Evolutionary conservation across 2,797 vertebrate species (phyloP).

Genomic region (Mallotus villosus): DNA sequence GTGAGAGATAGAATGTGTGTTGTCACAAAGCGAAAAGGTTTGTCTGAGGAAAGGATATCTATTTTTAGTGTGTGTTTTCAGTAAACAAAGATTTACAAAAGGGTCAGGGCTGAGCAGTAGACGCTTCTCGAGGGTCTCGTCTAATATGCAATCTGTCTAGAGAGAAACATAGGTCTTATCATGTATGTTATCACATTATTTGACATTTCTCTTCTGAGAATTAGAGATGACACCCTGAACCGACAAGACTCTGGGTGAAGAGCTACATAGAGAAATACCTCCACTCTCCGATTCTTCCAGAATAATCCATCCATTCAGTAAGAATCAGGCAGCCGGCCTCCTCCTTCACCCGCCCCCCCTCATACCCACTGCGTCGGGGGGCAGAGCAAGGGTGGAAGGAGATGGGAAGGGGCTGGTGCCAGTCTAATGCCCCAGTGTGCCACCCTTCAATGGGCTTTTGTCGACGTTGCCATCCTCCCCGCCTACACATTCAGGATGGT

Average conservation of each 20-base stretch:
- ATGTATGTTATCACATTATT: neutral
- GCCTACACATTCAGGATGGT: constrained; percentile 69
- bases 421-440: constrained; percentile 69
- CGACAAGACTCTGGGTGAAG: constrained; percentile 56
- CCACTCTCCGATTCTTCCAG: constrained; percentile 62
- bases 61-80: neutral
- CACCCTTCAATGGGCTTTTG: constrained; percentile 73
- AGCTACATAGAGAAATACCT: constrained; percentile 66
- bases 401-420: constrained; percentile 63
- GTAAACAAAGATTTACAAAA: neutral
- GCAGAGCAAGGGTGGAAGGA: constrained; percentile 31
- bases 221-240: neutral
- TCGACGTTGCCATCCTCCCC: constrained; percentile 68
- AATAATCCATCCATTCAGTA: constrained; percentile 66
- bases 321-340: constrained; percentile 70
- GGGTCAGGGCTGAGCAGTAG: neutral
- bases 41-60: no score
- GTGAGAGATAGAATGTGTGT: no score
- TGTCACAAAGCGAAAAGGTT: no score
- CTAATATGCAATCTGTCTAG: neutral
- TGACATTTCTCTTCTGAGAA: neutral
- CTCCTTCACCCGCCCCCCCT: constrained; percentile 43
- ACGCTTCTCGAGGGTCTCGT: neutral
- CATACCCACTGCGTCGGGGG: constrained; percentile 49
- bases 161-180: neutral